These are phyloP conservation scores for Phalacrocorax aristotelis DNA, from an alignment of 2,113 vertebrate species.

Conservation along the genomic window DNA sequence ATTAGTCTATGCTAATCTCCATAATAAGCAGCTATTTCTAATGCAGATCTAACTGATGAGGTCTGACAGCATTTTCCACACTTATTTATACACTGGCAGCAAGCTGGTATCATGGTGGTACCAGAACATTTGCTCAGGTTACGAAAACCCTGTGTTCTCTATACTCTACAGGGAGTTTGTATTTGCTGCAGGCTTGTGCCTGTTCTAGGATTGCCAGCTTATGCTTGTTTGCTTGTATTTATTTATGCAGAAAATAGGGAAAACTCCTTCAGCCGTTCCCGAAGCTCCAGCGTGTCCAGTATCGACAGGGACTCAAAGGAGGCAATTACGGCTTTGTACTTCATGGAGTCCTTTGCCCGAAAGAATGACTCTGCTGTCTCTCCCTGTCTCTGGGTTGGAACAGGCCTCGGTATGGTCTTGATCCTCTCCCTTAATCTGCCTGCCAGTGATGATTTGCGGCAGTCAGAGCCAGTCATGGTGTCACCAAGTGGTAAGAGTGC, in stretches of 20 bases:
- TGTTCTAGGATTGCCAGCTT: not conserved
- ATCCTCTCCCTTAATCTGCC: conserved; percentile 90
- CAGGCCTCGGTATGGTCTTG: conserved; percentile 90
- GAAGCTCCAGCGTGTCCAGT: conserved; percentile 97
- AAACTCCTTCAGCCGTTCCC: conserved; percentile 94
- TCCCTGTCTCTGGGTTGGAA: conserved; percentile 95
- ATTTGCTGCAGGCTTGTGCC: not conserved
- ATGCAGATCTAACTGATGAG: conserved; percentile 46
- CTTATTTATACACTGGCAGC: not conserved
- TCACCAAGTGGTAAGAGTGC: conserved; percentile 86
- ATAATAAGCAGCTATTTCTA: conserved; percentile 61
- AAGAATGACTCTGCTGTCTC: conserved; percentile 84
- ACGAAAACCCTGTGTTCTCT: not conserved
- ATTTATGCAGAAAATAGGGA: conserved; percentile 87
- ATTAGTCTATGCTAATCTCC: conserved; percentile 53
- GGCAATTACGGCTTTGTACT: conserved; percentile 90
- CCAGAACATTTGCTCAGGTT: not conserved
- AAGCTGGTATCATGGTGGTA: not conserved
- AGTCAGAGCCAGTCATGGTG: conserved; percentile 85
- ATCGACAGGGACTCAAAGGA: conserved; percentile 97
- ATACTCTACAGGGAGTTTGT: not conserved
- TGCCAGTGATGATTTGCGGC: conserved; percentile 85
- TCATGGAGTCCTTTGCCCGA: conserved; percentile 89
- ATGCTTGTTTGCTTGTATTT: not conserved
- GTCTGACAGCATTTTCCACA: conserved; percentile 37